Evolutionary conservation across 30 jellyfish, hydroid and myxozoan genomes (phyloP).

Genomic region (Aurelia aurita): DNA sequence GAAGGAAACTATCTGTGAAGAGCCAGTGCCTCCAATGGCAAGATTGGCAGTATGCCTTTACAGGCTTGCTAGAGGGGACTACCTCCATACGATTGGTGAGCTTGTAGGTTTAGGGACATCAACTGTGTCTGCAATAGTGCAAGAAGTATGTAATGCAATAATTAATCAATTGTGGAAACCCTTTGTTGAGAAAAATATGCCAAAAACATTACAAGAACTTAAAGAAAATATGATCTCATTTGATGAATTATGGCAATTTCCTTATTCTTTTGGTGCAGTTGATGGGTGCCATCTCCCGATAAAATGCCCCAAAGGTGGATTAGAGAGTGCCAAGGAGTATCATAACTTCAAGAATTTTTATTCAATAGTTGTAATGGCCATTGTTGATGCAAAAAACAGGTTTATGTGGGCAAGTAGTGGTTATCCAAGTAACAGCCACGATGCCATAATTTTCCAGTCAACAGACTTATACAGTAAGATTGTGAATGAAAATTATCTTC

Average conservation of each 20-base stretch:
- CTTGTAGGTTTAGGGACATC: conserved; percentile 52
- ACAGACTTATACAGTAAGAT: conserved; percentile 32
- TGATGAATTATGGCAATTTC: conserved; percentile 62
- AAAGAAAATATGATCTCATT: conserved; percentile 16
- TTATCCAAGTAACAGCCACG: conserved; percentile 70
- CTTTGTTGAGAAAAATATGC: conserved; percentile 39
- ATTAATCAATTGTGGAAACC: conserved; percentile 26
- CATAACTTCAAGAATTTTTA: conserved; percentile 61
- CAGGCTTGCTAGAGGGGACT: conserved; percentile 66
- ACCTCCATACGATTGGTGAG: conserved; percentile 54
- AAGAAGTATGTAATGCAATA: conserved; percentile 37
- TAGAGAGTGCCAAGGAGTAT: conserved; percentile 57
- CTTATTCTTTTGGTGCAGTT: conserved; percentile 28
- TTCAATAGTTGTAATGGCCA: conserved; percentile 55
- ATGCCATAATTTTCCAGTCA: conserved; percentile 61
- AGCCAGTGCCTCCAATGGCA: conserved; percentile 49
- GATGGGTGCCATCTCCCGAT: conserved; percentile 67
- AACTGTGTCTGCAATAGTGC: conserved; percentile 31
- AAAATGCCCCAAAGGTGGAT: conserved; percentile 67
- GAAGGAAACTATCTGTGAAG: too few species aligned
- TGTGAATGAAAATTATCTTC: conserved; percentile 31
- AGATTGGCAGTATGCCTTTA: conserved; percentile 46
- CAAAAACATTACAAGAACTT: conserved; percentile 21
- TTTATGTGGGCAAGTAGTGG: conserved; percentile 75
- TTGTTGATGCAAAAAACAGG: conserved; percentile 62